These are phyloP conservation scores for Acestrorhynchus altus DNA, from an alignment of 2,797 vertebrate species.

Conservation along the genomic window DNA sequence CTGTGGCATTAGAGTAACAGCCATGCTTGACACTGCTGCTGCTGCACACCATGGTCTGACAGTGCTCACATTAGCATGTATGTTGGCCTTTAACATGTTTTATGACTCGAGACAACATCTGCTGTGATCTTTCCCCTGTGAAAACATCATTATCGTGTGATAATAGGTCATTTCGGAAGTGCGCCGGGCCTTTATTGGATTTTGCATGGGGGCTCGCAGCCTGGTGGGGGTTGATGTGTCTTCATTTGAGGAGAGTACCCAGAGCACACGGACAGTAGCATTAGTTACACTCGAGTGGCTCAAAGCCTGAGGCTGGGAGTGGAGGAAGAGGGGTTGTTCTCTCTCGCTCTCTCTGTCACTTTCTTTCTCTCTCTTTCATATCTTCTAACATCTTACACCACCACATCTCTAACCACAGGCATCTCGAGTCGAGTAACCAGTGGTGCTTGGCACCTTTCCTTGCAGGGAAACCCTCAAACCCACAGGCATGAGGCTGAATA, in stretches of 20 bases:
- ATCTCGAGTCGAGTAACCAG: background rate
- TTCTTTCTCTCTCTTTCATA: background rate
- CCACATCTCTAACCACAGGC: constrained; percentile 27
- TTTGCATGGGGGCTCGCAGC: constrained; percentile 28
- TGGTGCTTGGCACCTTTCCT: constrained; percentile 35
- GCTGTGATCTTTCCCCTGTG: background rate
- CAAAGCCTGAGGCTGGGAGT: constrained; percentile 35
- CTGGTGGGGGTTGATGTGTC: constrained; percentile 2
- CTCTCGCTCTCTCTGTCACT: constrained; percentile 12
- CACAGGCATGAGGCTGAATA: constrained; percentile 33
- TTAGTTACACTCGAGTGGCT: constrained; percentile 34
- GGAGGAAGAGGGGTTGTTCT: constrained; percentile 11
- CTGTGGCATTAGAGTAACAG: background rate
- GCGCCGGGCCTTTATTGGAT: constrained; percentile 13
- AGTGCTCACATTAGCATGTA: constrained; percentile 2
- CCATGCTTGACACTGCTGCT: background rate
- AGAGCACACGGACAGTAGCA: constrained; percentile 35
- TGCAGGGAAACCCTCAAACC: constrained; percentile 44
- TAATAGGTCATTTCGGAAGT: constrained; percentile 3
- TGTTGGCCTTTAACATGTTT: background rate
- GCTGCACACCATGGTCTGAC: background rate
- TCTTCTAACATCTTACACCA: constrained; percentile 7
- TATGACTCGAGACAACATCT: background rate
- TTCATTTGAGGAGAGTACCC: constrained; percentile 29
- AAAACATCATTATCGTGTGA: background rate